These are phyloP conservation scores for Triplophysa bombifrons DNA, from an alignment of 2,797 vertebrate genomes.

Conservation along the genomic window DNA sequence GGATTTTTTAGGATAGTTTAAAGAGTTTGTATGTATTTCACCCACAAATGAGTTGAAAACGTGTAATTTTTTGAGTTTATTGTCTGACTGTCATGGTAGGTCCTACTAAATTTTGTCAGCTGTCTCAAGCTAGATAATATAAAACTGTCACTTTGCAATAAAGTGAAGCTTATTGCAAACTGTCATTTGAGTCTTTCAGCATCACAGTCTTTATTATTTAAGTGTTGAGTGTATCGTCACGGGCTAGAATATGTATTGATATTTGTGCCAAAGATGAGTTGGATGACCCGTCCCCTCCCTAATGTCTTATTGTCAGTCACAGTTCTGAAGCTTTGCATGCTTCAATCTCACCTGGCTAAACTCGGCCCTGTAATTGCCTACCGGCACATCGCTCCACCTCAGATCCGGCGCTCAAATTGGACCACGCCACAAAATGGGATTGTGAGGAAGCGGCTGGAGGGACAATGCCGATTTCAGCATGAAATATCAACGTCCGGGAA, in stretches of 20 bases:
- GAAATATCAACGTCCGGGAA: constrained; percentile 68
- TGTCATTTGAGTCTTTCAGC: no score
- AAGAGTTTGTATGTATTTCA: no score
- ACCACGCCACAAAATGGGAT: constrained; percentile 28
- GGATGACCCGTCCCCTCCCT: background rate
- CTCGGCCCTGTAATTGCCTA: constrained; percentile 41
- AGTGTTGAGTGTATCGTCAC: no score
- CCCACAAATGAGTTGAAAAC: no score
- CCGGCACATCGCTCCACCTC: constrained; percentile 25
- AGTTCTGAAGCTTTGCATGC: constrained; percentile 37
- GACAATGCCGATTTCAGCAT: constrained; percentile 4
- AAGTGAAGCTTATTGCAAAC: no score
- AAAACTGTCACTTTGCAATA: no score
- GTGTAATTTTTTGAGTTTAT: no score
- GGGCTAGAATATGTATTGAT: background rate
- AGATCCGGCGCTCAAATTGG: constrained; percentile 38
- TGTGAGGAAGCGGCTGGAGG: background rate
- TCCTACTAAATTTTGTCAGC: no score
- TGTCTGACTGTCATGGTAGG: no score
- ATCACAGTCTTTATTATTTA: no score
- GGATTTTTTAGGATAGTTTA: no score
- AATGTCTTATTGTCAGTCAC: constrained; percentile 45
- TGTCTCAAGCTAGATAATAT: no score
- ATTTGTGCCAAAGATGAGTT: background rate
- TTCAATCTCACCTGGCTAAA: constrained; percentile 42